phyloP scores from a whole-genome alignment of 2,888 invertebrate species.

The Limnephilus marmoratus region DNA sequence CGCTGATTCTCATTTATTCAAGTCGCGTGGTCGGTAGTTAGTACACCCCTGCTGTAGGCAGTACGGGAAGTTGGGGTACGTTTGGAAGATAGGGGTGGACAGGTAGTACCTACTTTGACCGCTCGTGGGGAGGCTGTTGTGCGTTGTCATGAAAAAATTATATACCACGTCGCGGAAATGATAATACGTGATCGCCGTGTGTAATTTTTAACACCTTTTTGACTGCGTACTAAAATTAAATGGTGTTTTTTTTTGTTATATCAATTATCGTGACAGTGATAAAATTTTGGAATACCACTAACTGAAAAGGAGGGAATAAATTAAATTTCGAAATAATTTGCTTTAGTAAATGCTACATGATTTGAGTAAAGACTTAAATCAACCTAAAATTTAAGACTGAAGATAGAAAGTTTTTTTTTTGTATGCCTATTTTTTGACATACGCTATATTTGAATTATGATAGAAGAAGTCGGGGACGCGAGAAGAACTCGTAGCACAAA shows the following conservation, averaged over 20 bases:
- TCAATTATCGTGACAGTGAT: background rate
- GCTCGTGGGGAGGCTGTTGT: background rate
- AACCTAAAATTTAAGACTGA: too few species aligned
- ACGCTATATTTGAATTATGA: too few species aligned
- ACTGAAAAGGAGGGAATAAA: background rate
- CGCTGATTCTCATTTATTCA: slow-evolving; percentile 25
- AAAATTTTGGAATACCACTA: background rate
- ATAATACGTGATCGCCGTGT: background rate
- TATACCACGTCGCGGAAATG: slow-evolving; percentile 4
- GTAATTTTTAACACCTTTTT: background rate
- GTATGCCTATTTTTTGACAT: too few species aligned
- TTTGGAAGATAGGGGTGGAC: background rate
- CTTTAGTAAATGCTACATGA: too few species aligned
- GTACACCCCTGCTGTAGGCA: background rate
- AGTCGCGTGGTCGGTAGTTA: slow-evolving; percentile 33
- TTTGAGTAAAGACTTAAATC: too few species aligned
- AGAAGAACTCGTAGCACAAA: too few species aligned
- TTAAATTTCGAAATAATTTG: too few species aligned
- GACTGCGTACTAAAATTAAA: background rate
- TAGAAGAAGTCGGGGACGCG: too few species aligned
- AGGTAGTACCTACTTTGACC: background rate
- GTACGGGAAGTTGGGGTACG: background rate
- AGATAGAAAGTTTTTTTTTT: too few species aligned
- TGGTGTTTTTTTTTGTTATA: background rate
- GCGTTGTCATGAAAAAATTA: slow-evolving; percentile 10